Percentiles rank a stretch among this genome's conserved stretches.
Evolutionary conservation across 2,113 vertebrate species (phyloP).

Genomic region (Cnemophilus loriae): DNA sequence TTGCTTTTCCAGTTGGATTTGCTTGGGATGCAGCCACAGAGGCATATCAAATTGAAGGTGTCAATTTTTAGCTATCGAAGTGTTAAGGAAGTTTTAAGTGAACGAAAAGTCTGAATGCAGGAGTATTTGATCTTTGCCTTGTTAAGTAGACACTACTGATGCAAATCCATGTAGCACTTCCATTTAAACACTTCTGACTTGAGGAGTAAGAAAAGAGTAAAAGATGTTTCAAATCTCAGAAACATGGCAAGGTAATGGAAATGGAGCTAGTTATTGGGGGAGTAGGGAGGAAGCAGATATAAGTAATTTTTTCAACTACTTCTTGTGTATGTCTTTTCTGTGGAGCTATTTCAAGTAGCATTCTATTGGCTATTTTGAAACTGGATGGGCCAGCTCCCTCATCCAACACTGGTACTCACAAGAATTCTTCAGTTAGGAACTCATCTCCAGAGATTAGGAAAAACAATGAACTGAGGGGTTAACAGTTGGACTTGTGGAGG

Average conservation of each 20-base stretch:
- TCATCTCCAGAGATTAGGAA: neutral
- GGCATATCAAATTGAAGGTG: constrained; percentile 88
- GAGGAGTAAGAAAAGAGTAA: neutral
- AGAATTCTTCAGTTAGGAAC: neutral
- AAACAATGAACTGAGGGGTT: neutral
- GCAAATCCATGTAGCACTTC: neutral
- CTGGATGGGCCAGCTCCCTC: neutral
- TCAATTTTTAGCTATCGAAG: neutral
- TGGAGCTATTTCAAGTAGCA: neutral
- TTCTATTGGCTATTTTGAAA: neutral
- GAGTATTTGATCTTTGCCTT: neutral
- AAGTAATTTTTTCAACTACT: neutral
- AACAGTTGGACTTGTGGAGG: neutral
- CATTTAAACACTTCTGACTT: neutral
- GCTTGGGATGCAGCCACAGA: constrained; percentile 79
- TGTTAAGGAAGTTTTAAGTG: neutral
- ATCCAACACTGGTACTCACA: neutral
- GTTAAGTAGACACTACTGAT: neutral
- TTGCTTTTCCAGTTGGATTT: constrained; percentile 80
- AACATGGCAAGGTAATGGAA: neutral
- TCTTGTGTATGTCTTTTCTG: neutral
- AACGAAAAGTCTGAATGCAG: neutral
- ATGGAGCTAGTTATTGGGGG: neutral
- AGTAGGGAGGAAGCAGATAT: neutral
- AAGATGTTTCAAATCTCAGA: neutral